Base-by-base conservation (phyloP, 2,113 vertebrate species). In the Patagioenas fasciata region DNA sequence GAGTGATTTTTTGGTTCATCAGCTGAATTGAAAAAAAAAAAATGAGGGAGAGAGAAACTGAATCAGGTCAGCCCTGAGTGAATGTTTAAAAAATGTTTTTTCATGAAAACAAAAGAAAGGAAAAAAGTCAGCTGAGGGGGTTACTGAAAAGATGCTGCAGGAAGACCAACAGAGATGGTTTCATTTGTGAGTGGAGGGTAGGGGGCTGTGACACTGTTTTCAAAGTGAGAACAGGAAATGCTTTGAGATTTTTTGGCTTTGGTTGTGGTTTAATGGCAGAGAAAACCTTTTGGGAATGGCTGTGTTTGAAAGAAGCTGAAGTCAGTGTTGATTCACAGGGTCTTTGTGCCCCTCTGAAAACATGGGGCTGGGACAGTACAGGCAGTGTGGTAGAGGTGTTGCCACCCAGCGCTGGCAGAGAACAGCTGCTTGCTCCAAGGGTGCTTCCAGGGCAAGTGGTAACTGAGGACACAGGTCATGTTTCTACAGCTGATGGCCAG, bases 211-310 rank as follows among this genome's bases (percentile, higher is more conserved):
- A 91, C 64, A 74, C 67, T 85, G 56, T 90, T 93, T 92, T 74
- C 61, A 31, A 91, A 84, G 75, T 74, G 40, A 92, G 84, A 96
- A 90, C 88, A 93, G 85, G 36, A 93, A 94, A 70, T 66, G 42
- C 47, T 69, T 85, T 83, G 54, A 91, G 21, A 87, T 81, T 60
- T 64, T 10, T 85, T 93, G 44, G 75, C 82, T 71, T 92, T 79
- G 47, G 38, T 25, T 93, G 85, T 83, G 44, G 44, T 85, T 69
- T 84, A 86, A 64, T 44, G 65, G 64, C 65, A 89, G 61, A 81
- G 2, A 8, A 88, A 95, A 84, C 28, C n/a, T 80, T 88, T 74
- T 6, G 40, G 36, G 64, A 84, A 56, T 48, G 91, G 54, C 29
- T 74, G 64, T 86, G 20, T 58, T 80, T 66, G 56, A 56, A 93